Evolutionary conservation across 2,797 vertebrate genomes (phyloP).

Genomic region (Oreochromis grahami): DNA sequence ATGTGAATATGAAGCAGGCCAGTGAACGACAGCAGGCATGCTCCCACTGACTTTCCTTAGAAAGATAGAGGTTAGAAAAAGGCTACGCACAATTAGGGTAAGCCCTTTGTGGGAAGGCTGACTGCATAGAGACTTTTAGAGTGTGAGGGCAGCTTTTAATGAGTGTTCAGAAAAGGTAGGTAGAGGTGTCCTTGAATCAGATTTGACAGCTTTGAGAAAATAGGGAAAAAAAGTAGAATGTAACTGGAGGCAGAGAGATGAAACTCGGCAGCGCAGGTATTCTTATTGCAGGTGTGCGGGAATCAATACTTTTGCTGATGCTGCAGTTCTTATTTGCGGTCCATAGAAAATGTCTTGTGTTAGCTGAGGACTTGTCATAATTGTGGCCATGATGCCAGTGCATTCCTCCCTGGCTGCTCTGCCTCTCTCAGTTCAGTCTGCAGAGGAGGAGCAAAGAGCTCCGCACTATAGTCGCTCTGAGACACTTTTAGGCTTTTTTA

Average conservation of each 20-base stretch:
- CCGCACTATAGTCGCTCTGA: background rate
- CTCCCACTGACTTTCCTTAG: background rate
- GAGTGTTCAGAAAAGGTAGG: background rate
- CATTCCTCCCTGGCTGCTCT: background rate
- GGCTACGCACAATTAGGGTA: background rate
- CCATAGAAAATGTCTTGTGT: background rate
- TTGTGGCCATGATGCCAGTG: background rate
- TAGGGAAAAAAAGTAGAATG: background rate
- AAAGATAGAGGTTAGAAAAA: slow-evolving; percentile 1
- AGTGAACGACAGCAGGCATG: background rate
- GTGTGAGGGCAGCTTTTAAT: background rate
- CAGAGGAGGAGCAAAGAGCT: background rate
- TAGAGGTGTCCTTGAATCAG: background rate
- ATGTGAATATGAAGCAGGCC: background rate
- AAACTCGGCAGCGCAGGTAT: background rate
- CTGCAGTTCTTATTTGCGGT: background rate
- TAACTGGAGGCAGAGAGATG: background rate
- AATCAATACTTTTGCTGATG: background rate
- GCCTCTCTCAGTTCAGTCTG: background rate
- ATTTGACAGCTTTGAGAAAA: background rate
- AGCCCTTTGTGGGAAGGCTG: background rate
- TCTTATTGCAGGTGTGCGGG: background rate
- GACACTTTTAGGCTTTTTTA: background rate
- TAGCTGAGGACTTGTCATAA: background rate
- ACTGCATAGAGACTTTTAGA: background rate